Percentiles rank a stretch among this genome's conserved stretches.
phyloP scores from a whole-genome alignment of 2,888 invertebrate genomes.

The Drosophila limbata region DNA sequence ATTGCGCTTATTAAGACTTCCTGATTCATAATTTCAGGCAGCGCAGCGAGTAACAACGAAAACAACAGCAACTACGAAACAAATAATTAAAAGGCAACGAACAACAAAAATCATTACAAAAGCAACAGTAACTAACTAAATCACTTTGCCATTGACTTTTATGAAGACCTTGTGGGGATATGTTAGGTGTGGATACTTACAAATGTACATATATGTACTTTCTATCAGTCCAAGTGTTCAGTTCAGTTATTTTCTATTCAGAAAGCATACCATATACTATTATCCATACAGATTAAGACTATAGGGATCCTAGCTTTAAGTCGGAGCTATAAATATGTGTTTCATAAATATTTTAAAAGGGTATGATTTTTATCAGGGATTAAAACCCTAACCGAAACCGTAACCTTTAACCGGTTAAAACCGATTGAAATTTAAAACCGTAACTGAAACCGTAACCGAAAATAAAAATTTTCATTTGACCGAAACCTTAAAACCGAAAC shows the following conservation, averaged over 20 bases:
- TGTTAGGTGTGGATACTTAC: not conserved
- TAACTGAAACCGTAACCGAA: no score
- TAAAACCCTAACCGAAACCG: no score
- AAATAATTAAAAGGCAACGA: slow-evolving; percentile 30
- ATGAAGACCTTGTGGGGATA: slow-evolving; percentile 2
- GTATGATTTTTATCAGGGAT: no score
- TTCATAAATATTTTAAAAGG: no score
- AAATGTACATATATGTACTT: not conserved
- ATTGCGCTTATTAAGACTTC: slow-evolving; percentile 82
- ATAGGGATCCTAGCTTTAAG: no score
- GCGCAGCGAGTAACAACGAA: slow-evolving; percentile 45
- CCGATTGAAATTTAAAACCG: no score
- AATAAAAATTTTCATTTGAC: no score
- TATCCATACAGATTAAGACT: no score
- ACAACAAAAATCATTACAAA: slow-evolving; percentile 20
- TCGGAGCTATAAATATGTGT: no score
- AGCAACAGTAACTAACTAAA: slow-evolving; percentile 19
- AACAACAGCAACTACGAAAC: slow-evolving; percentile 13
- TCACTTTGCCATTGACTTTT: slow-evolving; percentile 1
- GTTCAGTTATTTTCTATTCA: not conserved
- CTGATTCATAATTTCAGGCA: slow-evolving; percentile 79
- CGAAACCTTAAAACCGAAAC: no score
- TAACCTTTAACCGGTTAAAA: no score
- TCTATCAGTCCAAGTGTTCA: not conserved
- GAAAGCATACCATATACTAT: no score